phyloP scores from a whole-genome alignment of 2,888 invertebrate genomes.

The Antitype chi region DNA sequence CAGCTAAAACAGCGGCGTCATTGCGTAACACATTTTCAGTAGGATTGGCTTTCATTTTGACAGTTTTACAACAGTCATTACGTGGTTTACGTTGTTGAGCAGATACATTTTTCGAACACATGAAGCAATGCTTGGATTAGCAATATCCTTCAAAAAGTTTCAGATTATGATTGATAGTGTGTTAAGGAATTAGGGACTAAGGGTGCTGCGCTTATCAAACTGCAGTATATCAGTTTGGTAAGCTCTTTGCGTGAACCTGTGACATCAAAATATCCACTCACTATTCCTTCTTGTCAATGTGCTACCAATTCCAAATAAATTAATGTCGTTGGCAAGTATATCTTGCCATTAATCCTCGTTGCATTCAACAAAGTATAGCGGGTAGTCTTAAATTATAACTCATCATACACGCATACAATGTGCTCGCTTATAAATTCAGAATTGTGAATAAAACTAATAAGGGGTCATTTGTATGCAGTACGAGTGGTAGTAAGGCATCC shows the following conservation, averaged over 20 bases:
- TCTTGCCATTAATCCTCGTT: conserved; percentile 27
- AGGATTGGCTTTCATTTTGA: too few relatives aligned
- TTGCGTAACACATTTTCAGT: too few relatives aligned
- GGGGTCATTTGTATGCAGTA: conserved; percentile 52
- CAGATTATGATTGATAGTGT: too few relatives aligned
- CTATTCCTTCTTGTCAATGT: neutral
- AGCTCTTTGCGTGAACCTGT: neutral
- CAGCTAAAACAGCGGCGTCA: neutral
- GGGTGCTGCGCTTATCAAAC: neutral
- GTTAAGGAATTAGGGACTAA: too few relatives aligned
- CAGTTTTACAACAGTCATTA: too few relatives aligned
- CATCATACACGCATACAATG: conserved; percentile 41
- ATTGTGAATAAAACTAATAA: conserved; percentile 48
- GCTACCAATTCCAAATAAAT: conserved; percentile 14
- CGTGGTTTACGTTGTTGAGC: too few relatives aligned
- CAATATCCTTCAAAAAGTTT: too few relatives aligned
- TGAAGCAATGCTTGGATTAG: too few relatives aligned
- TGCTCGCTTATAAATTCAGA: conserved; percentile 49
- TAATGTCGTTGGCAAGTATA: conserved; percentile 13
- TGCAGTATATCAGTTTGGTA: neutral
- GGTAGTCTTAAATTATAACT: conserved; percentile 40
- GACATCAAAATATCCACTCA: neutral
- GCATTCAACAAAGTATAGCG: conserved; percentile 22
- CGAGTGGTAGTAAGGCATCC: conserved; percentile 19
- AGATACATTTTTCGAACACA: too few relatives aligned